phyloP scores from a whole-genome alignment of 2,113 vertebrate genomes.

The Sardina pilchardus region DNA sequence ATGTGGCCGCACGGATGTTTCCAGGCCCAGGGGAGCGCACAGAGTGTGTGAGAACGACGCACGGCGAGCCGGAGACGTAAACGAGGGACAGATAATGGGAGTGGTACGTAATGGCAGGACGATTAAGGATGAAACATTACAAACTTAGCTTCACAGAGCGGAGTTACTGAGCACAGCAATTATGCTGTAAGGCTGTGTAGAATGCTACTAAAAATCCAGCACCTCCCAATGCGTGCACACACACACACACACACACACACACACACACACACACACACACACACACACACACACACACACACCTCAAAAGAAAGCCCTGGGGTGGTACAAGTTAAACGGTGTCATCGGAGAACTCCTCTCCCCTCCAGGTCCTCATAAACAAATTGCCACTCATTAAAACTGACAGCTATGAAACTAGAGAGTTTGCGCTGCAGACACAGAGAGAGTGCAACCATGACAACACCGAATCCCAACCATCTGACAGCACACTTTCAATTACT shows the following conservation, averaged over 20 bases:
- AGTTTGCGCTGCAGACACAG: conserved; percentile 1
- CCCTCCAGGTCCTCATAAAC: conserved; percentile 26
- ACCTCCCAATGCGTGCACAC: background rate
- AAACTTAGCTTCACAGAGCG: conserved; percentile 5
- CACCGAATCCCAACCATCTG: background rate
- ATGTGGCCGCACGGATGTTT: conserved; percentile 34
- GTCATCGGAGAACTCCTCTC: background rate
- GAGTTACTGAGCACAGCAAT: background rate
- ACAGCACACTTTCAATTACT: conserved; percentile 1
- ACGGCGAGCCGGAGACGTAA: background rate
- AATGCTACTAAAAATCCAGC: conserved; percentile 3
- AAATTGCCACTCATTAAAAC: conserved; percentile 45
- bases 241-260: background rate
- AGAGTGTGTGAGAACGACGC: conserved; percentile 1
- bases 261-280: background rate
- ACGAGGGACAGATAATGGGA: background rate
- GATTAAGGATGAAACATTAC: conserved; percentile 17
- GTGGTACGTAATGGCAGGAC: background rate
- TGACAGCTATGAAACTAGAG: conserved; percentile 43
- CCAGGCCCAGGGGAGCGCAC: conserved; percentile 23
- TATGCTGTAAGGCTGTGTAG: background rate
- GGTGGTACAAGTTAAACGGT: background rate
- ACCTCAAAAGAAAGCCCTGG: background rate
- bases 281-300: conserved; percentile 14
- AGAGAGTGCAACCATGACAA: background rate